Evolutionary conservation across 2,797 vertebrate species (phyloP).

Genomic region (Petrocephalus sullivani): DNA sequence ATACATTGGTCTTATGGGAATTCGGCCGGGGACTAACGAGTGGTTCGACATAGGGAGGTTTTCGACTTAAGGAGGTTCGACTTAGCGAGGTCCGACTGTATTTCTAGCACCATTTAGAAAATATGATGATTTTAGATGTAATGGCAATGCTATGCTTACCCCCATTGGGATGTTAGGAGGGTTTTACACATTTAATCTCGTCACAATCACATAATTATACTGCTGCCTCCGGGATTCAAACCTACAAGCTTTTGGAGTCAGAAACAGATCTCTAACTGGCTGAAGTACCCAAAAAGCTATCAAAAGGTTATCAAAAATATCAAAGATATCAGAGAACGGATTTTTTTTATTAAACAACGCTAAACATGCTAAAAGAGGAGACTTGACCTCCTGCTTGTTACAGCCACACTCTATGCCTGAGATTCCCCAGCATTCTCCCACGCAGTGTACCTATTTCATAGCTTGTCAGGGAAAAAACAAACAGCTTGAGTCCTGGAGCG

Average conservation of each 20-base stretch:
- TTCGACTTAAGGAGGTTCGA: no score
- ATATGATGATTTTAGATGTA: background rate
- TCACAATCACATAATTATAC: background rate
- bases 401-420: background rate
- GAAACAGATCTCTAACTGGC: background rate
- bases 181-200: background rate
- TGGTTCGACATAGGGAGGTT: no score
- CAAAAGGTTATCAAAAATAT: background rate
- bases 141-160: background rate
- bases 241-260: background rate
- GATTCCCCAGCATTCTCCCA: background rate
- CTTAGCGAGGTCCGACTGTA: no score
- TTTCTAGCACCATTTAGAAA: background rate
- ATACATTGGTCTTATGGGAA: no score
- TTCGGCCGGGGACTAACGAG: no score
- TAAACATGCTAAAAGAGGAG: background rate
- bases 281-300: background rate
- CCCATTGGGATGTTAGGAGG: background rate
- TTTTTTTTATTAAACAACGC: background rate
- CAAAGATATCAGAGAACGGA: background rate
- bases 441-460: background rate
- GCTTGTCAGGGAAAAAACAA: background rate
- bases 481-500: background rate
- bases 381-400: background rate
- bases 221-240: background rate